phyloP scores from a whole-genome alignment of 64 coral and sea anemone genomes.

The Porites australiensis region DNA sequence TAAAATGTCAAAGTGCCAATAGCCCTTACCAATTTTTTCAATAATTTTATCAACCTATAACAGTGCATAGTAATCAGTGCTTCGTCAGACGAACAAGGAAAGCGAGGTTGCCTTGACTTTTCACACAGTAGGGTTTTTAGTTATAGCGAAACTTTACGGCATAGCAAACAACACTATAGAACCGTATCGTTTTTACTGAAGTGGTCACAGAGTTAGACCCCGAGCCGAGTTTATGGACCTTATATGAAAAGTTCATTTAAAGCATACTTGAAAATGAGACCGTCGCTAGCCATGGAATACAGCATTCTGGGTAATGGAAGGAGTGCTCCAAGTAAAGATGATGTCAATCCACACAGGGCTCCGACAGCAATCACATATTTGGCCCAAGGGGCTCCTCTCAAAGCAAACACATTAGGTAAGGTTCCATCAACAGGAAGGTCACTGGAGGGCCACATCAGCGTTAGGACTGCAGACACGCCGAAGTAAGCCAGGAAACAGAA shows the following conservation, averaged over 20 bases:
- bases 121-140: too few relatives aligned
- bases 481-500: conserved; percentile 57
- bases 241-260: not conserved
- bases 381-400: conserved; percentile 33
- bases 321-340: conserved; percentile 18
- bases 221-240: too few relatives aligned
- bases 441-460: conserved; percentile 43
- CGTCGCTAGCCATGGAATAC: conserved; percentile 54
- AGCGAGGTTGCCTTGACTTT: too few relatives aligned
- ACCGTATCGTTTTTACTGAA: too few relatives aligned
- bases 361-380: conserved; percentile 45
- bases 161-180: too few relatives aligned
- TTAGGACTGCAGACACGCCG: conserved; percentile 10
- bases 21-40: too few relatives aligned
- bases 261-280: conserved; percentile 39
- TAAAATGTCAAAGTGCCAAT: too few relatives aligned
- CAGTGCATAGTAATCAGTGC: too few relatives aligned
- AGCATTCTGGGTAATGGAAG: conserved; percentile 22
- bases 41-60: too few relatives aligned
- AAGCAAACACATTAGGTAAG: conserved; percentile 26
- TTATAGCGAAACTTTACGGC: too few relatives aligned
- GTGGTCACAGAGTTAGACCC: too few relatives aligned
- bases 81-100: too few relatives aligned
- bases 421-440: not conserved
- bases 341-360: conserved; percentile 36